Evolutionary conservation across 2,797 vertebrate species (phyloP).

Genomic region (Prunella strophiata): DNA sequence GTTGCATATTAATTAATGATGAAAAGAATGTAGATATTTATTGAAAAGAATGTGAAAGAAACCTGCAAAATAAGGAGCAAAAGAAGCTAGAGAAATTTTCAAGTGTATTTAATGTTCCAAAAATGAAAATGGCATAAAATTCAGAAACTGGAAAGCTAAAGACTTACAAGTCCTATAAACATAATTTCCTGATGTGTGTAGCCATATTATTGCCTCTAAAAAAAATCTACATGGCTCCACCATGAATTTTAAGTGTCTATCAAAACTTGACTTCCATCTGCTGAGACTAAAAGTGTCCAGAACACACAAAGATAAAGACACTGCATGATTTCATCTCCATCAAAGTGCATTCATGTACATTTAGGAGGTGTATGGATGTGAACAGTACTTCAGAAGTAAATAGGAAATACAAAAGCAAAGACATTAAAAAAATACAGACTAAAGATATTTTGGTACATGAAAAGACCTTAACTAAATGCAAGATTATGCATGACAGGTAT

Average conservation of each 20-base stretch:
- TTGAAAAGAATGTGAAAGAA: not conserved
- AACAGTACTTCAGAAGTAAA: not conserved
- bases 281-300: not conserved
- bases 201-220: not conserved
- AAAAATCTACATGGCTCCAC: not conserved
- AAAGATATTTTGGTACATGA: not conserved
- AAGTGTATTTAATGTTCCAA: not conserved
- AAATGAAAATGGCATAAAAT: not conserved
- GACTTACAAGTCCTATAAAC: not conserved
- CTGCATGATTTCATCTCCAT: fast-evolving
- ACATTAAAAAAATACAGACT: not conserved
- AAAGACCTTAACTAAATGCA: not conserved
- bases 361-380: not conserved
- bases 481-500: not conserved
- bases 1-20: not conserved
- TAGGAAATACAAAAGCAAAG: not conserved
- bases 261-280: not conserved
- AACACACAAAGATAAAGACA: not conserved
- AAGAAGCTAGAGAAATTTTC: not conserved
- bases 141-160: not conserved
- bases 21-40: fast-evolving
- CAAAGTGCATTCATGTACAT: not conserved
- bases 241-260: not conserved
- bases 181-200: not conserved
- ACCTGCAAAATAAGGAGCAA: not conserved